phyloP scores from a whole-genome alignment of 1,140 invertebrate species.

The Drosophila navojoa region DNA sequence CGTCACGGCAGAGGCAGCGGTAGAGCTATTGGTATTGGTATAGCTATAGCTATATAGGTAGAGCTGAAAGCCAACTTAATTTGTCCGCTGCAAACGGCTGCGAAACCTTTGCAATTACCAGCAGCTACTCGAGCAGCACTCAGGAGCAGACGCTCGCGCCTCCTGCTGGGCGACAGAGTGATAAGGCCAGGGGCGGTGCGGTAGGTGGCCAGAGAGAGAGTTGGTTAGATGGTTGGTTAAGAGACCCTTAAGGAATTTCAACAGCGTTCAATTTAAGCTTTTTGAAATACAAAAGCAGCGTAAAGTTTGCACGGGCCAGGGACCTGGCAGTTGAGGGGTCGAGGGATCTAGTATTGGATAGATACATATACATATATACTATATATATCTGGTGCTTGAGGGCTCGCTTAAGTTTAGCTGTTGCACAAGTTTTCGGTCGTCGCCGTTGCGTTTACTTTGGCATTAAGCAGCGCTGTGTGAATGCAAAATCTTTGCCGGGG shows the following conservation, averaged over 20 bases:
- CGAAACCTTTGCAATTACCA: slow-evolving; percentile 73
- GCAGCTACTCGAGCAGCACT: slow-evolving; percentile 1
- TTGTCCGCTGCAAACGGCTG: slow-evolving; percentile 59
- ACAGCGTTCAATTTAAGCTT: slow-evolving; percentile 78
- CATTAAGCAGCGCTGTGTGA: slow-evolving; percentile 49
- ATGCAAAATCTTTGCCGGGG: slow-evolving; percentile 28
- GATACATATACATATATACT: neutral
- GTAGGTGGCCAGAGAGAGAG: no score
- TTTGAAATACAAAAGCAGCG: slow-evolving; percentile 70
- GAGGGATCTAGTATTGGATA: neutral
- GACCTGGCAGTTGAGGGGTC: neutral
- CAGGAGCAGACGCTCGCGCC: no score
- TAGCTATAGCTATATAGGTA: slow-evolving; percentile 25
- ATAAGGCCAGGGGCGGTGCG: neutral
- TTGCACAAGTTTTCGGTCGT: slow-evolving; percentile 61
- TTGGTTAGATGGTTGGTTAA: neutral
- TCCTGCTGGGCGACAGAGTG: neutral
- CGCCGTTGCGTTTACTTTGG: slow-evolving; percentile 68
- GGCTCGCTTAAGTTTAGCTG: slow-evolving; percentile 54
- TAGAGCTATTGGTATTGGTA: neutral
- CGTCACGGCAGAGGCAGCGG: neutral
- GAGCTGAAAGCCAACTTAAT: slow-evolving; percentile 61
- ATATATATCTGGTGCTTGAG: slow-evolving; percentile 9
- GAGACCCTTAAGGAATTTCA: slow-evolving; percentile 74
- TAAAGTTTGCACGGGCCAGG: slow-evolving; percentile 66